These are phyloP conservation scores for Spialia ferax DNA, from an alignment of 2,888 invertebrate species.

Conservation along the genomic window DNA sequence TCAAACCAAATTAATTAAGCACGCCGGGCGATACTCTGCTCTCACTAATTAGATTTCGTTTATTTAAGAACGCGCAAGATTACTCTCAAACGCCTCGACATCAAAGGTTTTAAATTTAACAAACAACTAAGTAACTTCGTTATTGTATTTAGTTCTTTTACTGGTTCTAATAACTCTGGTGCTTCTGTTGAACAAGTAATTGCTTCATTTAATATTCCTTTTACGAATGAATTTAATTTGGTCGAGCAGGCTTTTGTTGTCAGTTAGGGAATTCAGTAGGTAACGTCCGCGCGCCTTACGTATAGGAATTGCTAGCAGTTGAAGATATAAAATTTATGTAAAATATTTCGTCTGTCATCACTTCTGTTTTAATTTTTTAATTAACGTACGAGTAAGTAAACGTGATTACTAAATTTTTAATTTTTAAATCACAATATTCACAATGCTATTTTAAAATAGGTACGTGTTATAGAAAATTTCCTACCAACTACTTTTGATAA, in stretches of 20 bases:
- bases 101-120: slow-evolving; percentile 13
- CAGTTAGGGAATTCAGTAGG: too few relatives aligned
- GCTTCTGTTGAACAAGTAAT: background rate
- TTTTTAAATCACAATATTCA: too few relatives aligned
- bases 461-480: too few relatives aligned
- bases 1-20: slow-evolving; percentile 11
- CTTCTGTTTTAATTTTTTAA: too few relatives aligned
- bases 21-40: background rate
- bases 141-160: slow-evolving; percentile 8
- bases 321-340: too few relatives aligned
- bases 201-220: slow-evolving; percentile 7
- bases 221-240: background rate
- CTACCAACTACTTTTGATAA: too few relatives aligned
- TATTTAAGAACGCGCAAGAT: slow-evolving; percentile 17
- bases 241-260: background rate
- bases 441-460: too few relatives aligned
- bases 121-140: background rate
- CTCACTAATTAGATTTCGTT: slow-evolving; percentile 14
- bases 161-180: background rate
- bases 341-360: too few relatives aligned
- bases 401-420: too few relatives aligned
- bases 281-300: too few relatives aligned
- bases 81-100: slow-evolving; percentile 14
- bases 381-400: too few relatives aligned
- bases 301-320: too few relatives aligned